Conservation (phyloP, 2,888 invertebrate species). For the Patella caerulea region DNA sequence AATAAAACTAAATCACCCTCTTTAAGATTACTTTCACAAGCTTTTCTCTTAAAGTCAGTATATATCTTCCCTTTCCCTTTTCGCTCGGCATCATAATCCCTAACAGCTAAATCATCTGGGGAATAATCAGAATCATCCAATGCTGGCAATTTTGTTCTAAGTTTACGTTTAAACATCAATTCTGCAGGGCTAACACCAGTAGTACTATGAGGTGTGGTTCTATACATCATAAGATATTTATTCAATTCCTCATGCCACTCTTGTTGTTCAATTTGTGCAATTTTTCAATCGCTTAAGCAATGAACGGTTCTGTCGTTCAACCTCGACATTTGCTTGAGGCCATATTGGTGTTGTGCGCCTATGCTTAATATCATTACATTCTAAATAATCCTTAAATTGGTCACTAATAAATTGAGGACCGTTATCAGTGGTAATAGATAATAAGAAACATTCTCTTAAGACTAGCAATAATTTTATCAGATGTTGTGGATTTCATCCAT, state of each 20-base stretch:
- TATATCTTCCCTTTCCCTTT: conserved; percentile 22
- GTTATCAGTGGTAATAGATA: too few species aligned
- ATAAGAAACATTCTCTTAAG: too few species aligned
- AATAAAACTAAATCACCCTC: conserved; percentile 22
- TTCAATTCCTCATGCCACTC: conserved; percentile 25
- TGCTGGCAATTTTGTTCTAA: too few species aligned
- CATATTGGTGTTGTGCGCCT: too few species aligned
- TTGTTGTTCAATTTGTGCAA: conserved; percentile 25
- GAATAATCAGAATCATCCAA: too few species aligned
- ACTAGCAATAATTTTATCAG: too few species aligned
- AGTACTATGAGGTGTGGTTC: conserved; percentile 32
- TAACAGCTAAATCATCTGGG: conserved; percentile 5
- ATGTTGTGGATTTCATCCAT: too few species aligned
- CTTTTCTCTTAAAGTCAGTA: conserved; percentile 18
- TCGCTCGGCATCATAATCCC: conserved; percentile 21
- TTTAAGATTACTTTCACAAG: conserved; percentile 5
- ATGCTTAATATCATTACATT: too few species aligned
- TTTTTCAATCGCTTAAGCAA: background rate
- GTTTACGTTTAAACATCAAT: conserved; percentile 22
- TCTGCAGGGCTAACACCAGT: conserved; percentile 32
- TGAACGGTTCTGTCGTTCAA: too few species aligned
- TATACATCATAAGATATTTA: conserved; percentile 26
- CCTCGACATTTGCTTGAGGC: too few species aligned
- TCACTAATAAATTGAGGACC: too few species aligned
- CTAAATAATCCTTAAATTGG: too few species aligned